Percentiles rank a stretch among this genome's conserved stretches.
Evolutionary conservation across 2,888 invertebrate species (phyloP).

Genomic region (Scrobipalpa atriplicella): DNA sequence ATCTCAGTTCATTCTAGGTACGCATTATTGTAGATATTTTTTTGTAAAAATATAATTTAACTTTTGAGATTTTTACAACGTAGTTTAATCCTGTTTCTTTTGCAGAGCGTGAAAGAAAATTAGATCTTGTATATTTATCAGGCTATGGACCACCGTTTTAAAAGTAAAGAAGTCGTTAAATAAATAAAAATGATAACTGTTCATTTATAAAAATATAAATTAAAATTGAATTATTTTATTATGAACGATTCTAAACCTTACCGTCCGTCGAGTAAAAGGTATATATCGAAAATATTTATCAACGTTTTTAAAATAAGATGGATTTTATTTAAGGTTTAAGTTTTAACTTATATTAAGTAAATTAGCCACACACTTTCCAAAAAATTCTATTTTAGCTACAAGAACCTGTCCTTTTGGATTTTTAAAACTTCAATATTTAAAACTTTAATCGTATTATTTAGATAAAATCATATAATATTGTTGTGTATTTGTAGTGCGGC

Average conservation of each 20-base stretch:
- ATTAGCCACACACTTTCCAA: neutral
- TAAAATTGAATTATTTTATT: constrained; percentile 4
- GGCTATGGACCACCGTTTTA: constrained; percentile 43
- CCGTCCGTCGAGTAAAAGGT: constrained; percentile 27
- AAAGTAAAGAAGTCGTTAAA: constrained; percentile 35
- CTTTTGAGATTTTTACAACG: constrained; percentile 39
- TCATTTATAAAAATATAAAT: neutral
- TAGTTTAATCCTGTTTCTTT: constrained; percentile 39
- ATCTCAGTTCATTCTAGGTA: neutral
- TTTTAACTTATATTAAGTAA: neutral
- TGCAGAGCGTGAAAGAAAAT: neutral
- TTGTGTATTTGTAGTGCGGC: too few species aligned
- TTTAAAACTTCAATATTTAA: neutral
- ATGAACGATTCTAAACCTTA: constrained; percentile 27
- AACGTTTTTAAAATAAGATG: neutral
- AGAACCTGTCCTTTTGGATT: too few species aligned
- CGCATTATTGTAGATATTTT: neutral
- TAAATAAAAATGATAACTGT: constrained; percentile 22
- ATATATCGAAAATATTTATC: constrained; percentile 12
- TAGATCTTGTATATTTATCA: constrained; percentile 31
- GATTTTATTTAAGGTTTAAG: neutral
- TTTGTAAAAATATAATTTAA: constrained; percentile 12
- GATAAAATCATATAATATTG: too few species aligned
- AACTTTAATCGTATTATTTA: neutral
- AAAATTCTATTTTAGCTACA: neutral